A percentile compares a stretch with the other conserved stretches of the same genome.
Evolutionary conservation across 2,113 vertebrate genomes (phyloP).

Genomic region (Pteropus alecto): DNA sequence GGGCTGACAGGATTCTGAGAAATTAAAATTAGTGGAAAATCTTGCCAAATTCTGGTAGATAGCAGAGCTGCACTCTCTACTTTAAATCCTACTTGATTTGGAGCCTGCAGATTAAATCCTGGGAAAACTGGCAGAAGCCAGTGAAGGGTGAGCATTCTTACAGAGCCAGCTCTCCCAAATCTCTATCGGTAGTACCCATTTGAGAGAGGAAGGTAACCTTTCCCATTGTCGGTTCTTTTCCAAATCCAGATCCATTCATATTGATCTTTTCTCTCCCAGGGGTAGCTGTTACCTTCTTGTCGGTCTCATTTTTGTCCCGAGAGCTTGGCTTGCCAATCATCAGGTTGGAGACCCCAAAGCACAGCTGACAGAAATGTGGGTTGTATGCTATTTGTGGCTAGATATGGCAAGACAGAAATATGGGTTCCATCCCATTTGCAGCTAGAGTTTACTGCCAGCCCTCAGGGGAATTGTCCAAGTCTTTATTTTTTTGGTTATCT

Average conservation of each 20-base stretch:
- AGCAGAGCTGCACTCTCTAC: background rate
- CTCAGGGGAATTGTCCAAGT: background rate
- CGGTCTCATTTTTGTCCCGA: background rate
- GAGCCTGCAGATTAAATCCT: background rate
- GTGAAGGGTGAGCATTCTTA: background rate
- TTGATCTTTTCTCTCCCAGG: background rate
- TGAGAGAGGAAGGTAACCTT: background rate
- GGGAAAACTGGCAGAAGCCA: background rate
- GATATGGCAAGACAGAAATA: background rate
- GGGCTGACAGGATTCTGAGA: background rate
- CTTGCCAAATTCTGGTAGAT: background rate
- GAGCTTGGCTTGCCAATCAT: background rate
- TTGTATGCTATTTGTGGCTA: background rate
- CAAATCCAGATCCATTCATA: background rate
- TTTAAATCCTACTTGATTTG: background rate
- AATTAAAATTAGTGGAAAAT: background rate
- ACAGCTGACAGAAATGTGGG: background rate
- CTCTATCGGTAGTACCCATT: background rate
- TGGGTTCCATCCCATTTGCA: background rate
- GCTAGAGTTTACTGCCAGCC: background rate
- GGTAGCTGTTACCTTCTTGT: background rate
- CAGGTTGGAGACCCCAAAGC: background rate
- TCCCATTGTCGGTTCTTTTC: background rate
- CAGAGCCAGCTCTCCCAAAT: background rate
- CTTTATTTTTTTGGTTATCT: background rate